Evolutionary conservation across 2,888 invertebrate genomes (phyloP).

Genomic region (Cetonia aurata): DNA sequence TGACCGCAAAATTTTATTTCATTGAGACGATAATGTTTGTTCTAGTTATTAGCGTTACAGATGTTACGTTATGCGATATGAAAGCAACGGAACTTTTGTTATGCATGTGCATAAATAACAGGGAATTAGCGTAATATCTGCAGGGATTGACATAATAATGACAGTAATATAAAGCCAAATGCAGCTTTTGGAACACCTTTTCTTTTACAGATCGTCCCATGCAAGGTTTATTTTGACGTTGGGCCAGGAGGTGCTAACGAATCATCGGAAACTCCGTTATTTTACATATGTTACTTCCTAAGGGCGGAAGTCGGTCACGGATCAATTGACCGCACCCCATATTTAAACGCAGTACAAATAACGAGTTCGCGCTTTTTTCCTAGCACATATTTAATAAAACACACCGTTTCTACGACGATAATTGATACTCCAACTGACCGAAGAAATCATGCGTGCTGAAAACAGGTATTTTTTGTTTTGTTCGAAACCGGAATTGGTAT

Average conservation of each 20-base stretch:
- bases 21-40: not conserved
- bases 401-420: conserved; percentile 48
- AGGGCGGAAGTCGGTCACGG: conserved; percentile 55
- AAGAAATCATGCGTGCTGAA: conserved; percentile 54
- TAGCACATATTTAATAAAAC: conserved; percentile 52
- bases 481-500: conserved; percentile 49
- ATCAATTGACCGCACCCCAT: conserved; percentile 51
- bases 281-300: conserved; percentile 48
- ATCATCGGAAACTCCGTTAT: conserved; percentile 37
- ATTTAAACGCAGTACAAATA: conserved; percentile 50
- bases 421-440: conserved; percentile 55
- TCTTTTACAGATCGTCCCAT: not conserved
- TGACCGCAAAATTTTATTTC: conserved; percentile 12
- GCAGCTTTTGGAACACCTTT: conserved; percentile 31
- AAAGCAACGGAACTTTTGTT: not conserved
- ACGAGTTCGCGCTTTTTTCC: conserved; percentile 54
- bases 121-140: not conserved
- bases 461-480: conserved; percentile 52
- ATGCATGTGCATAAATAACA: not conserved
- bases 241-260: conserved; percentile 33
- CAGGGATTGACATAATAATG: not conserved
- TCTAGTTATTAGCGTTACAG: not conserved
- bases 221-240: conserved; percentile 15
- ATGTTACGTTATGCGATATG: not conserved
- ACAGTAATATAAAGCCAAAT: conserved; percentile 7